Conservation (phyloP, 2,113 vertebrate genomes). For the Microcebus jonahi region DNA sequence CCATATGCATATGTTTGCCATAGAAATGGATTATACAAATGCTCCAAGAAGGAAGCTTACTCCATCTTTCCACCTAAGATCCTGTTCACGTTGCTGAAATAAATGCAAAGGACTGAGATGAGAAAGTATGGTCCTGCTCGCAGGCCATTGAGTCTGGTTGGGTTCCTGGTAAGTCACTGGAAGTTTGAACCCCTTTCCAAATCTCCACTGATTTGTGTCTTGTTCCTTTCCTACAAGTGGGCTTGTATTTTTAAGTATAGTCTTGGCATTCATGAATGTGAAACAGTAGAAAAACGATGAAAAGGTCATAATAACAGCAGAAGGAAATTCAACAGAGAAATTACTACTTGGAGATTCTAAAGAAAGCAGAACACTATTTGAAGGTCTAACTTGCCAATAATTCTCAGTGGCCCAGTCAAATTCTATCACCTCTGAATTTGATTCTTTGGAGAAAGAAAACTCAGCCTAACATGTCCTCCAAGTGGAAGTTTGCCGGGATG, state of each 20-base stretch:
- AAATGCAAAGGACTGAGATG: slow-evolving; percentile 4
- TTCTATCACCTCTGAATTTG: not conserved
- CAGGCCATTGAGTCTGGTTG: slow-evolving; percentile 52
- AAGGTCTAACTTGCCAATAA: not conserved
- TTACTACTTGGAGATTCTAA: not conserved
- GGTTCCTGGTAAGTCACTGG: slow-evolving; percentile 46
- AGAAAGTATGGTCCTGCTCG: not conserved
- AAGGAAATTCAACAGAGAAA: slow-evolving; percentile 50
- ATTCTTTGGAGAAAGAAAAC: slow-evolving; percentile 43
- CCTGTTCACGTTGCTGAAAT: slow-evolving; percentile 53
- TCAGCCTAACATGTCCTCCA: not conserved
- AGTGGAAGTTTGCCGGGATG: not conserved
- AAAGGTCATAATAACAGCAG: slow-evolving; percentile 45
- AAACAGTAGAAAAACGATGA: slow-evolving; percentile 58
- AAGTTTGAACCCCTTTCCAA: slow-evolving; percentile 48
- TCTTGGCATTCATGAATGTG: slow-evolving; percentile 56
- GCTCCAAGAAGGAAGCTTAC: not conserved
- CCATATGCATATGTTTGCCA: not conserved
- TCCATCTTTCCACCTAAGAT: not conserved
- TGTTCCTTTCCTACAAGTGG: slow-evolving; percentile 50
- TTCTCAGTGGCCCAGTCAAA: not conserved
- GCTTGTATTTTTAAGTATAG: slow-evolving; percentile 50
- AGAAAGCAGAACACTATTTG: slow-evolving; percentile 21
- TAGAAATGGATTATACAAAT: not conserved
- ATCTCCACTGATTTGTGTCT: slow-evolving; percentile 31